These are phyloP conservation scores for Paramormyrops kingsleyae DNA, from an alignment of 2,113 vertebrate species.

Conservation along the genomic window DNA sequence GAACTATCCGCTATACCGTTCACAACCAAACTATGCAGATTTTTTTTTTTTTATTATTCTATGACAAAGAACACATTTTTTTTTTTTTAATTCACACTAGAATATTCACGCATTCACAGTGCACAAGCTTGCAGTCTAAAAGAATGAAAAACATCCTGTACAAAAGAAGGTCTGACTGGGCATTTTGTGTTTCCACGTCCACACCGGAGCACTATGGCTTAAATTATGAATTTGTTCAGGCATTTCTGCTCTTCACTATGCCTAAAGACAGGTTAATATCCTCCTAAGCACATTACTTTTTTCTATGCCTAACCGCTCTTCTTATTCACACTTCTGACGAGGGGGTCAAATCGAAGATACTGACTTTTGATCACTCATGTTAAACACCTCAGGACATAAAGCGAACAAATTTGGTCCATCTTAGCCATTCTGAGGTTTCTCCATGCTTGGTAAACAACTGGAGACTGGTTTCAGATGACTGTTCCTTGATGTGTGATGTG, in stretches of 20 bases:
- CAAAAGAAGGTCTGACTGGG: constrained; percentile 34
- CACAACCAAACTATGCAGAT: constrained; percentile 82
- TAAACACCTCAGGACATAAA: constrained; percentile 3
- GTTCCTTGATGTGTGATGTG: background rate
- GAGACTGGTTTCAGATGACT: constrained; percentile 1
- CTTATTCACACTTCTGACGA: constrained; percentile 12
- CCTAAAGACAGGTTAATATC: constrained; percentile 22
- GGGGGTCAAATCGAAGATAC: background rate
- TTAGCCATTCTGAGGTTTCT: constrained; percentile 8
- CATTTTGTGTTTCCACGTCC: constrained; percentile 26
- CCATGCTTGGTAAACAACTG: background rate
- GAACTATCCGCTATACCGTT: constrained; percentile 80
- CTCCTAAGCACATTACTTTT: background rate
- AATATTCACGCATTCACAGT: constrained; percentile 89
- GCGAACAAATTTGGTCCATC: background rate
- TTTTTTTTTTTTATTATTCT: constrained; percentile 68
- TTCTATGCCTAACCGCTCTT: background rate
- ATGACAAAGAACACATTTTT: constrained; percentile 82
- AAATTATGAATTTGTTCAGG: constrained; percentile 33
- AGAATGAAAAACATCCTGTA: constrained; percentile 54
- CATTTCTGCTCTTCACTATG: constrained; percentile 21
- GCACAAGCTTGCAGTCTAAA: constrained; percentile 90
- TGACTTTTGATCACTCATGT: background rate
- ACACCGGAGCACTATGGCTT: constrained; percentile 42
- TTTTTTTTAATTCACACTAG: constrained; percentile 70